Evolutionary conservation across 2,888 invertebrate species (phyloP), one percentile per base, ranked within the genome.

Genomic region (Apocheima hispidaria): DNA sequence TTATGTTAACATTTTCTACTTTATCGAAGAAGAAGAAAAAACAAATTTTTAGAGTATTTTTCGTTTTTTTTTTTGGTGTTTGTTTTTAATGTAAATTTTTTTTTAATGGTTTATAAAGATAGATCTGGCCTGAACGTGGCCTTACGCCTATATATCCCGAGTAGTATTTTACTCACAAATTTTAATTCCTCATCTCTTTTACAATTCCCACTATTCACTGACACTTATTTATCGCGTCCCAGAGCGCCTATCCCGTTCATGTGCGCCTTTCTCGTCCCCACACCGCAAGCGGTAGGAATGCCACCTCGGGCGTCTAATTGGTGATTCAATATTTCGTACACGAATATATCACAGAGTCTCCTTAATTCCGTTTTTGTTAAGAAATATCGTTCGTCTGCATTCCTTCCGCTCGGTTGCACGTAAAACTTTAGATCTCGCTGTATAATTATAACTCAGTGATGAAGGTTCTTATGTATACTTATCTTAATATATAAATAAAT

Each of bases 351-450:
- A 69, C 58, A 62, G 63, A 72, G 70, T 71, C 66, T 73, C 68
- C 72, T 78, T 77, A 79, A 78, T 72, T 70, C 72, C 59, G 49
- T 46, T 60, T 66, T 70, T 65, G 58, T 68, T 66, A 73, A 74
- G 72, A 72, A 74, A 79, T 78, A 77, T 78, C 74, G 74, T 78
- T 73, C 68, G 71, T 77, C 74, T 74, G 75, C 76, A 78, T 82
- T 78, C 71, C 75, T 76, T 75, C 53, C 68, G 57, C 71, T 68
- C 58, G 69, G 72, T 23, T 75, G 73, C 75, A 71, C 72, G 73
- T 66, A 73, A 73, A 75, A 77, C 73, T 71, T 65, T 64, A 71
- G 68, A 18, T 46, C 12, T 30, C 2, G 20, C 41, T 20, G 26
- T 49, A 16, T 35, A 48, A 41, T 48, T 48, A 46, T 7, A 20